Percentiles rank a stretch among this genome's conserved stretches.
Conservation (phyloP, 2,797 vertebrate genomes). For the Perodicticus potto region DNA sequence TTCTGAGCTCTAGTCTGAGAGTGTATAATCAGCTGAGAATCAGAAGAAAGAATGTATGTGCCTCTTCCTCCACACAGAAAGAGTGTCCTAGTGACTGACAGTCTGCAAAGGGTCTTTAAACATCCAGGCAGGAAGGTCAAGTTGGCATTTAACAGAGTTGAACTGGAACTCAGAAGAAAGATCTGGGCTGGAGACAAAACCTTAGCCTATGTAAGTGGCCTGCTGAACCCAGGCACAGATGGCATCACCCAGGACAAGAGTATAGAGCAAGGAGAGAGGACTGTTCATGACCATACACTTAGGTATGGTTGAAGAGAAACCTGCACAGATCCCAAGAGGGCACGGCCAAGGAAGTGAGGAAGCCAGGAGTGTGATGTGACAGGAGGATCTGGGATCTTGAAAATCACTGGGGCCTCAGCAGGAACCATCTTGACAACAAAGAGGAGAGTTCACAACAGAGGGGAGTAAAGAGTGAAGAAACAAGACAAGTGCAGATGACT, state of each 20-base stretch:
- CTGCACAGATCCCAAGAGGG: not conserved
- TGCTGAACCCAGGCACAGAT: not conserved
- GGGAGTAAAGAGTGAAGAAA: not conserved
- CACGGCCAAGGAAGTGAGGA: not conserved
- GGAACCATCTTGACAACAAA: not conserved
- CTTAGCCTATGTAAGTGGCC: not conserved
- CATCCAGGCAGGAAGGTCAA: not conserved
- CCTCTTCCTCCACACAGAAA: not conserved
- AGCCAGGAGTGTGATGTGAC: not conserved
- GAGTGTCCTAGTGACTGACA: not conserved
- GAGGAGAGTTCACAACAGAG: not conserved
- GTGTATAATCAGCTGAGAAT: not conserved
- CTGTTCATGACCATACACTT: not conserved
- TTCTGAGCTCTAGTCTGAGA: not conserved
- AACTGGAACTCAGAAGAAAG: not conserved
- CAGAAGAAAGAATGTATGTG: not conserved
- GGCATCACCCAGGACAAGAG: not conserved
- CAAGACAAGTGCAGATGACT: accelerated
- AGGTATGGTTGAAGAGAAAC: not conserved
- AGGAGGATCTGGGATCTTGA: not conserved
- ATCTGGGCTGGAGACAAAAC: not conserved
- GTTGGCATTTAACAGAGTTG: not conserved
- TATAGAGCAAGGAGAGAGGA: not conserved
- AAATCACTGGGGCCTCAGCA: not conserved
- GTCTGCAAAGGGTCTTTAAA: not conserved